Percentiles rank a stretch among this genome's conserved stretches.
Conservation (phyloP, 2,888 invertebrate genomes). For the Gastracanthus pulcherrimus region DNA sequence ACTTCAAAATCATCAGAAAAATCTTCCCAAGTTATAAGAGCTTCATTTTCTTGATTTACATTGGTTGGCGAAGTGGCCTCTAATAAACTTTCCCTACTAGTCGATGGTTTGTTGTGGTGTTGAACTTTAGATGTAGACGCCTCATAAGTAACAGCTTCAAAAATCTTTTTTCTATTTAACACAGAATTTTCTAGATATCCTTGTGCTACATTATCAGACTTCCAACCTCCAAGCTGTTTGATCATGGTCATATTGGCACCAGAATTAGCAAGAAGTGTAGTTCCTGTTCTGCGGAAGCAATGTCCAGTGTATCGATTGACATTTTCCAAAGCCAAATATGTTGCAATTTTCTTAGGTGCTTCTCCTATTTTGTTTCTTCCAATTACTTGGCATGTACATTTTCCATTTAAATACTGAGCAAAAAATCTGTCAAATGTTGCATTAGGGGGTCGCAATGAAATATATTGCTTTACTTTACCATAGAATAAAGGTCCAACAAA, state of each 20-base stretch:
- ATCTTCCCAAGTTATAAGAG: no score
- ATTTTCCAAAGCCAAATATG: neutral
- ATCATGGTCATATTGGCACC: constrained; percentile 15
- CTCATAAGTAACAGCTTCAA: neutral
- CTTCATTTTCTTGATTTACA: no score
- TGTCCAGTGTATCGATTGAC: constrained; percentile 21
- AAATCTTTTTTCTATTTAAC: neutral
- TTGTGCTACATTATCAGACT: constrained; percentile 2
- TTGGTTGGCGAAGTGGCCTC: no score
- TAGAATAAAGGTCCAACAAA: constrained; percentile 32
- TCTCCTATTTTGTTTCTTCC: constrained; percentile 20
- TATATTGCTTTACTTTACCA: constrained; percentile 37
- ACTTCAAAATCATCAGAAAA: no score
- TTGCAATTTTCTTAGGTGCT: neutral
- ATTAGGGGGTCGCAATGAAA: neutral
- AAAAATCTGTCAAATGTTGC: constrained; percentile 38
- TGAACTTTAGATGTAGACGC: no score
- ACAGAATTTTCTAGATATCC: neutral
- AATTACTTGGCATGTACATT: constrained; percentile 11
- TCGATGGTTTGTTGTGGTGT: no score
- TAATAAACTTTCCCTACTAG: no score
- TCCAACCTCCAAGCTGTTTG: constrained; percentile 18
- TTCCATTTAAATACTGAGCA: constrained; percentile 12
- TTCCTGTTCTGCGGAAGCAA: constrained; percentile 32
- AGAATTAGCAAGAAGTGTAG: constrained; percentile 36